Percentiles rank a stretch among this genome's conserved stretches.
These are phyloP conservation scores for Cataglyphis rosenhaueri DNA, from an alignment of 2,888 invertebrate genomes.

Conservation along the genomic window DNA sequence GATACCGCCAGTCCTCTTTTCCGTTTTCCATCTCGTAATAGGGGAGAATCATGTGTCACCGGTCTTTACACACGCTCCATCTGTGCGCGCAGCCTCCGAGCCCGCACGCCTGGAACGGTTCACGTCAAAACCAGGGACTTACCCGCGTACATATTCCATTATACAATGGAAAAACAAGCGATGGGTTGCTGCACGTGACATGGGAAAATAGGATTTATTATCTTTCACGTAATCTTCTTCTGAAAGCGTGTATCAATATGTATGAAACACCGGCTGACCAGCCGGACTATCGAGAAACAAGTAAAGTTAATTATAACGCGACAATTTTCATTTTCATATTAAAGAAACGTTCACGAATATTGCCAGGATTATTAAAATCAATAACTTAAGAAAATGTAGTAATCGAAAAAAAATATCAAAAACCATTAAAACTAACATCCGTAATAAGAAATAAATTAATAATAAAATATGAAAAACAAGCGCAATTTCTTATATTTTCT, in stretches of 20 bases:
- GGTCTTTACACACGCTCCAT: conserved; percentile 50
- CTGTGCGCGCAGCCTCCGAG: conserved; percentile 57
- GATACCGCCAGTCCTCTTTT: conserved; percentile 41
- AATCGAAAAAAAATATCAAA: background rate
- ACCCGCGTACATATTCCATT: conserved; percentile 60
- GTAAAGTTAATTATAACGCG: conserved; percentile 1
- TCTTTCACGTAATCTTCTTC: conserved; percentile 60
- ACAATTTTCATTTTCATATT: conserved; percentile 18
- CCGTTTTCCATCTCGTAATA: conserved; percentile 51
- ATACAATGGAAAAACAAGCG: conserved; percentile 65
- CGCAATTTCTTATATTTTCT: background rate
- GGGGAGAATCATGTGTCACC: conserved; percentile 56
- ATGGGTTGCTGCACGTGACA: conserved; percentile 63
- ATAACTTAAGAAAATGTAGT: background rate
- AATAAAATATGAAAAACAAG: background rate
- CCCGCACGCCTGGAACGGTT: conserved; percentile 18
- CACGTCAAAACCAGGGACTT: conserved; percentile 64
- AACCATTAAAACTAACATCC: background rate
- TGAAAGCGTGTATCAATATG: conserved; percentile 46
- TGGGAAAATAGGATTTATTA: conserved; percentile 66
- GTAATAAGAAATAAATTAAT: background rate
- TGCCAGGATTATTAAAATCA: background rate
- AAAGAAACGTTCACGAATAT: background rate
- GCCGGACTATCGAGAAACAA: background rate
- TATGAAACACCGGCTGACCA: conserved; percentile 15